Conservation (phyloP, 2,797 vertebrate species). For the Rhinichthys osculus region DNA sequence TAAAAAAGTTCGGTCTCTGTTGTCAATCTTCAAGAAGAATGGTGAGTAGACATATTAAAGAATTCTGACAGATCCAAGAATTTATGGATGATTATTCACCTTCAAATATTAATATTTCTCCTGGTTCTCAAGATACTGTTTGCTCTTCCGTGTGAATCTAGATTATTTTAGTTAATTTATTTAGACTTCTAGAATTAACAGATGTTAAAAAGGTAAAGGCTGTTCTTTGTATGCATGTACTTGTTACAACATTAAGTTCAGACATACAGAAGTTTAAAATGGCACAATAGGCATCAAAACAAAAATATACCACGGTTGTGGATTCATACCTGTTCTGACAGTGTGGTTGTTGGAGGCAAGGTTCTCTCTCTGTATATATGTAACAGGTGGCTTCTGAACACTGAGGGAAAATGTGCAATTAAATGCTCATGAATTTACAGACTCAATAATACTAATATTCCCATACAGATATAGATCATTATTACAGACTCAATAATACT, state of each 20-base stretch:
- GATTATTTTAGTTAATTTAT: background rate
- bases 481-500: too few relatives aligned
- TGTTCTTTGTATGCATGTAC: background rate
- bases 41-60: constrained; percentile 79
- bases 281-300: background rate
- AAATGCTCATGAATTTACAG: background rate
- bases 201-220: background rate
- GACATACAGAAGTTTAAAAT: background rate
- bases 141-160: background rate
- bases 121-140: background rate
- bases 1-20: constrained; percentile 85
- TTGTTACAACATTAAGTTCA: background rate
- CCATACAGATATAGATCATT: background rate
- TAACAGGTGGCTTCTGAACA: background rate
- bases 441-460: background rate
- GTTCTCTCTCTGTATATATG: background rate
- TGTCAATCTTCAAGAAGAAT: constrained; percentile 93
- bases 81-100: background rate
- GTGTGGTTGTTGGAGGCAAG: background rate
- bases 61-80: constrained; percentile 12
- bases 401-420: background rate
- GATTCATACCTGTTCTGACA: background rate
- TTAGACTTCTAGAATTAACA: background rate
- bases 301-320: background rate
- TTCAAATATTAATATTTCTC: background rate